Conservation (phyloP, 2,888 invertebrate species). For the Atethmia centrago region DNA sequence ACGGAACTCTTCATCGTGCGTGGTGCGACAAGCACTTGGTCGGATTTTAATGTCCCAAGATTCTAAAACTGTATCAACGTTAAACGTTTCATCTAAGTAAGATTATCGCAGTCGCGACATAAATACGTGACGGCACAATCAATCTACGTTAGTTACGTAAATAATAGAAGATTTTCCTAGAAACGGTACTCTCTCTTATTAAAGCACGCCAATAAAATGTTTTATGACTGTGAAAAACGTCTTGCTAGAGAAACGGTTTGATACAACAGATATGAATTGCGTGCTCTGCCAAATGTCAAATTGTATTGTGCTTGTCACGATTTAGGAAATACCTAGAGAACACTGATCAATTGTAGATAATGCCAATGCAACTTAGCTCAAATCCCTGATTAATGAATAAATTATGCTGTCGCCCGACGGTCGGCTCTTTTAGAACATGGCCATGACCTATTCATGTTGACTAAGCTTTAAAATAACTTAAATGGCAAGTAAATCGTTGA, state of each 20-base stretch:
- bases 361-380: conserved; percentile 11
- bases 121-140: conserved; percentile 22
- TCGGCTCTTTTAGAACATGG: conserved; percentile 29
- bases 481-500: conserved; percentile 23
- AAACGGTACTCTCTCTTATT: conserved; percentile 50
- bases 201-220: conserved; percentile 40
- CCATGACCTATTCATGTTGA: conserved; percentile 36
- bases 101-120: too few relatives aligned
- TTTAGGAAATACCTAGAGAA: conserved; percentile 26
- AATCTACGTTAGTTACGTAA: conserved; percentile 32
- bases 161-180: conserved; percentile 34
- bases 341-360: conserved; percentile 5
- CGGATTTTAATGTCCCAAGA: conserved; percentile 5
- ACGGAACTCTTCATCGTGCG: too few relatives aligned
- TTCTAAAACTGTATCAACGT: conserved; percentile 20
- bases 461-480: conserved; percentile 29
- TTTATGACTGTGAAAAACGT: conserved; percentile 41
- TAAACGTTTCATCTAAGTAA: background rate
- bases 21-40: too few relatives aligned
- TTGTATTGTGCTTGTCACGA: conserved; percentile 11
- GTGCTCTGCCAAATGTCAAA: conserved; percentile 61
- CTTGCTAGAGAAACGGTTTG: conserved; percentile 35
- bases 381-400: conserved; percentile 32
- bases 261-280: conserved; percentile 40
- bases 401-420: conserved; percentile 15